Conservation (phyloP, 2,113 vertebrate genomes). For the Ovis canadensis region DNA sequence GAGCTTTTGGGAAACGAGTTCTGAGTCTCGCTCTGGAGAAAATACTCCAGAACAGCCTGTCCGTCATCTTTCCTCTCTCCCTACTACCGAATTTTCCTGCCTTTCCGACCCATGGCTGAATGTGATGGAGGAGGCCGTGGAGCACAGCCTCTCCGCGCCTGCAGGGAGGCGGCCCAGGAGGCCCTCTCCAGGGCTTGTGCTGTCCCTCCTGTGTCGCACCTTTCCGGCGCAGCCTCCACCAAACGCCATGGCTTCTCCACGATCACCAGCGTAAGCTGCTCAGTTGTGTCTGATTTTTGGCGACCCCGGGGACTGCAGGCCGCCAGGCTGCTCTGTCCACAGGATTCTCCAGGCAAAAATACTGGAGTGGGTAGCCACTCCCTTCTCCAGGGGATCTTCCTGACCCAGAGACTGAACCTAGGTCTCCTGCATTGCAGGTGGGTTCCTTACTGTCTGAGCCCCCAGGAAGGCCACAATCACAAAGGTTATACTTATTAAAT, state of each 20-base stretch:
- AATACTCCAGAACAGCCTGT: fast-evolving
- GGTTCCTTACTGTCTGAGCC: neutral
- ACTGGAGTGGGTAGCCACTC: neutral
- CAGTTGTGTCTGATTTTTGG: neutral
- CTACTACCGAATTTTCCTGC: too few species aligned
- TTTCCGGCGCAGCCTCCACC: fast-evolving
- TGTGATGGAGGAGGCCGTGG: neutral
- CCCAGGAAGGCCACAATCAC: neutral
- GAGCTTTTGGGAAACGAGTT: neutral
- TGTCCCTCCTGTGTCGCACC: fast-evolving
- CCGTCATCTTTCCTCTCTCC: neutral
- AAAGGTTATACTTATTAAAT: neutral
- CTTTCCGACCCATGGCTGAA: neutral
- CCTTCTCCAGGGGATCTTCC: neutral
- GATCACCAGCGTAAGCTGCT: neutral
- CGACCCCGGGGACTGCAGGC: neutral
- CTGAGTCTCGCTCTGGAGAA: neutral
- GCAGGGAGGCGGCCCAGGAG: neutral
- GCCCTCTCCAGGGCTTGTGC: fast-evolving
- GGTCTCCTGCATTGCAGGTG: neutral
- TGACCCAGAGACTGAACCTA: neutral
- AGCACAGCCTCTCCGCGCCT: fast-evolving
- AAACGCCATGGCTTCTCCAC: fast-evolving
- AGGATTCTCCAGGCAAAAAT: neutral
- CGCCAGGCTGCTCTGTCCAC: neutral